A percentile compares a stretch with the other conserved stretches of the same genome.
phyloP scores from a whole-genome alignment of 2,797 vertebrate species.

The Geotrypetes seraphini region DNA sequence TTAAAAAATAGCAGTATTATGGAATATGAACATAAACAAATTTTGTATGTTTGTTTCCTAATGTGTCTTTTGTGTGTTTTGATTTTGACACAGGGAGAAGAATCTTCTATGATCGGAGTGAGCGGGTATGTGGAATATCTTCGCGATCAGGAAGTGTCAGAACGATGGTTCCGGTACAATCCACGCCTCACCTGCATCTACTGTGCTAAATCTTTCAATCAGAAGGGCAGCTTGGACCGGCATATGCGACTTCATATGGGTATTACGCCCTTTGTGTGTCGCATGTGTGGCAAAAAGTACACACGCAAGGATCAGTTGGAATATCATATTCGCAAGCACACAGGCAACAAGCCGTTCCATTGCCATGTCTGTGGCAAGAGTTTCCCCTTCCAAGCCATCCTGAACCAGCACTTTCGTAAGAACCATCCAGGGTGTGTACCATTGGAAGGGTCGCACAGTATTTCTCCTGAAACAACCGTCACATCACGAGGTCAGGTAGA shows the following conservation, averaged over 20 bases:
- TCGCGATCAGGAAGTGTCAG: conserved; percentile 87
- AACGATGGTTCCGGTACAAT: conserved; percentile 97
- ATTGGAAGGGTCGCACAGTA: conserved; percentile 83
- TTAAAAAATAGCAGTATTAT: too few species aligned
- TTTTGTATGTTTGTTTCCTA: neutral
- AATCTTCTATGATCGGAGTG: conserved; percentile 77
- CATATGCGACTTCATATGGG: conserved; percentile 98
- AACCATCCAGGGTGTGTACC: conserved; percentile 90
- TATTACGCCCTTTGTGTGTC: conserved; percentile 92
- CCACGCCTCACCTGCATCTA: conserved; percentile 94
- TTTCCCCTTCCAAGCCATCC: conserved; percentile 97
- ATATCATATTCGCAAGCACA: conserved; percentile 98
- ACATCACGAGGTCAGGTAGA: conserved; percentile 77
- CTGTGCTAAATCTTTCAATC: conserved; percentile 98
- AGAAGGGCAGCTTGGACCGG: conserved; percentile 94
- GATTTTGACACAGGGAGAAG: conserved; percentile 69
- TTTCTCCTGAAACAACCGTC: conserved; percentile 90
- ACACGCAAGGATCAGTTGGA: conserved; percentile 98
- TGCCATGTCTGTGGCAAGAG: conserved; percentile 95
- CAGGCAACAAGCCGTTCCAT: conserved; percentile 96
- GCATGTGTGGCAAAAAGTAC: conserved; percentile 96
- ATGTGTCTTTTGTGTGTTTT: neutral
- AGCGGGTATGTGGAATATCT: conserved; percentile 93
- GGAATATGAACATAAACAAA: too few species aligned
- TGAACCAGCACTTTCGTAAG: conserved; percentile 98